Evolutionary conservation across 2,113 vertebrate species (phyloP).

Genomic region (Phyllopteryx taeniolatus): DNA sequence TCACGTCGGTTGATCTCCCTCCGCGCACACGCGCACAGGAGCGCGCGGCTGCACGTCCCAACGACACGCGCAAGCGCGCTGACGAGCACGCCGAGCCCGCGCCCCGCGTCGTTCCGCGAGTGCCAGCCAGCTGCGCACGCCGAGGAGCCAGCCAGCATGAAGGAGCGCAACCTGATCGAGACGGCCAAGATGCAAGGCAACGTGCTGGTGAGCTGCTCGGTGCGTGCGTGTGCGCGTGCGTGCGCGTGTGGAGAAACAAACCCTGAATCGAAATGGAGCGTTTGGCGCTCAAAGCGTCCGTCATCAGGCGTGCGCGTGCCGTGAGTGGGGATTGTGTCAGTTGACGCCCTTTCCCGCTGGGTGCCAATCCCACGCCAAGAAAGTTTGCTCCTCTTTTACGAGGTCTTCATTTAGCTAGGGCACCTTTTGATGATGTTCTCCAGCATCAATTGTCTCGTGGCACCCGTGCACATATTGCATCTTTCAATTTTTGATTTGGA

Average conservation of each 20-base stretch:
- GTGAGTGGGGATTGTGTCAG: not conserved
- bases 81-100: not conserved
- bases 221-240: too few relatives aligned
- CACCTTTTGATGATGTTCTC: conserved; percentile 43
- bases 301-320: not conserved
- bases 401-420: conserved; percentile 52
- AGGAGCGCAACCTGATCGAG: conserved; percentile 93
- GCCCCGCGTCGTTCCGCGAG: not conserved
- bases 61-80: not conserved
- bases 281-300: not conserved
- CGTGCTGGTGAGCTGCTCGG: conserved; percentile 83
- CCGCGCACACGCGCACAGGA: not conserved
- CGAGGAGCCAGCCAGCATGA: conserved; percentile 73
- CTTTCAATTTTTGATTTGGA: conserved; percentile 15
- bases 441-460: conserved; percentile 7
- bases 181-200: conserved; percentile 97
- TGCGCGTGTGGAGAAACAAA: too few relatives aligned
- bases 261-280: not conserved
- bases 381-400: conserved; percentile 45
- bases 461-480: conserved; percentile 25
- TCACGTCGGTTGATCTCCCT: not conserved
- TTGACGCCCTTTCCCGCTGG: conserved; percentile 25
- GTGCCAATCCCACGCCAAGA: conserved; percentile 11
- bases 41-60: not conserved
- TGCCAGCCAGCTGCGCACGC: not conserved